Conservation (phyloP, 1,140 invertebrate species). For the Semibalanus balanoides region DNA sequence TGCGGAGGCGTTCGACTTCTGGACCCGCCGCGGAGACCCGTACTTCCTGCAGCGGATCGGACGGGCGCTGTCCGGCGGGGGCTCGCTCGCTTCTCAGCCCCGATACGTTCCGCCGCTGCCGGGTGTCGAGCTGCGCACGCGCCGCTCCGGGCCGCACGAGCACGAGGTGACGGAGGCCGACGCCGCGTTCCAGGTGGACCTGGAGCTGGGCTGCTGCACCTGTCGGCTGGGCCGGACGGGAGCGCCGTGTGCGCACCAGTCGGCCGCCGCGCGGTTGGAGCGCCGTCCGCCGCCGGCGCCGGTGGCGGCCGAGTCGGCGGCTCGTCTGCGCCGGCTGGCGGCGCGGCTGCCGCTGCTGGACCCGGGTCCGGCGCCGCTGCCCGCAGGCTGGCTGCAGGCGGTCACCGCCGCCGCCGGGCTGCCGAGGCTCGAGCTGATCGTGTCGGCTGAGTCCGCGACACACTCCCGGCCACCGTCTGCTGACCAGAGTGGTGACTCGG, state of each 20-base stretch:
- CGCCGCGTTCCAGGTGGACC: background rate
- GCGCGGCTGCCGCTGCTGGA: background rate
- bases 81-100: background rate
- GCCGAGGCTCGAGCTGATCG: background rate
- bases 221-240: background rate
- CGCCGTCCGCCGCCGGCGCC: no score
- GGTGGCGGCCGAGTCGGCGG: no score
- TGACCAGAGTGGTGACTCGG: no score
- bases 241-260: background rate
- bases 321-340: background rate
- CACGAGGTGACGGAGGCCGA: background rate
- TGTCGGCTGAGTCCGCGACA: background rate
- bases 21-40: background rate
- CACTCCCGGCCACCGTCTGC: no score
- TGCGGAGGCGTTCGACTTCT: background rate
- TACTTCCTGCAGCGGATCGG: background rate
- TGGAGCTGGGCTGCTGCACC: background rate
- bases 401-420: background rate
- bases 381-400: background rate
- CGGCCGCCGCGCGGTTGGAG: background rate
- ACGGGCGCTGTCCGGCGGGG: background rate
- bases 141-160: background rate
- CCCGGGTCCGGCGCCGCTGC: background rate
- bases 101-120: background rate
- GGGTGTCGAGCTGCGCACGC: background rate